phyloP scores from a whole-genome alignment of 2,888 invertebrate genomes.

The Latrodectus hesperus region DNA sequence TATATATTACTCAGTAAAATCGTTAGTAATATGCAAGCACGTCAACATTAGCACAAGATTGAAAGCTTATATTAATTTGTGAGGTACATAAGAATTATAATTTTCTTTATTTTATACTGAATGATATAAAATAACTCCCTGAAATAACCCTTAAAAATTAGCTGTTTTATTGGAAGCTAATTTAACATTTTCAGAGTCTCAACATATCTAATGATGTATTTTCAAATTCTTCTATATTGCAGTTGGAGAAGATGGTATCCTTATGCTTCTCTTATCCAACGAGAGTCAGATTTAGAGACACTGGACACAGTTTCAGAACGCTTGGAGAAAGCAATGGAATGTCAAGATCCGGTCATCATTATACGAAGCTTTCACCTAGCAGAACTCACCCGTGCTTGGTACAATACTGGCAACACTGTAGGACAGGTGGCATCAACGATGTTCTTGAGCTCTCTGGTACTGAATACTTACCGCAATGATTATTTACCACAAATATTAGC shows the following conservation, averaged over 20 bases:
- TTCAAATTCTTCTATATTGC: background rate
- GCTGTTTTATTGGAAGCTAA: too few relatives aligned
- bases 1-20: too few relatives aligned
- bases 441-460: background rate
- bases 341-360: slow-evolving; percentile 27
- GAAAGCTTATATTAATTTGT: too few relatives aligned
- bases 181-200: too few relatives aligned
- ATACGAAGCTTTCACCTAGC: slow-evolving; percentile 14
- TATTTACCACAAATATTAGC: background rate
- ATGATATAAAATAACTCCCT: too few relatives aligned
- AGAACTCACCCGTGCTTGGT: slow-evolving; percentile 2
- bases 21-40: too few relatives aligned
- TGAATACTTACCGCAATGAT: background rate
- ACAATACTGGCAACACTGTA: background rate
- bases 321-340: slow-evolving; percentile 16
- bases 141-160: too few relatives aligned
- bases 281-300: slow-evolving; percentile 1
- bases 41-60: too few relatives aligned
- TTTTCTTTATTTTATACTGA: too few relatives aligned
- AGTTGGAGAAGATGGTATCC: slow-evolving; percentile 43
- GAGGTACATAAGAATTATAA: too few relatives aligned
- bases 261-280: slow-evolving; percentile 33
- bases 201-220: too few relatives aligned
- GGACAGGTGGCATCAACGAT: background rate
- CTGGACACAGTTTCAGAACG: slow-evolving; percentile 18